Percentiles rank a stretch among this genome's conserved stretches.
Conservation (phyloP, 2,888 invertebrate species). For the Drosophila multiciliata region DNA sequence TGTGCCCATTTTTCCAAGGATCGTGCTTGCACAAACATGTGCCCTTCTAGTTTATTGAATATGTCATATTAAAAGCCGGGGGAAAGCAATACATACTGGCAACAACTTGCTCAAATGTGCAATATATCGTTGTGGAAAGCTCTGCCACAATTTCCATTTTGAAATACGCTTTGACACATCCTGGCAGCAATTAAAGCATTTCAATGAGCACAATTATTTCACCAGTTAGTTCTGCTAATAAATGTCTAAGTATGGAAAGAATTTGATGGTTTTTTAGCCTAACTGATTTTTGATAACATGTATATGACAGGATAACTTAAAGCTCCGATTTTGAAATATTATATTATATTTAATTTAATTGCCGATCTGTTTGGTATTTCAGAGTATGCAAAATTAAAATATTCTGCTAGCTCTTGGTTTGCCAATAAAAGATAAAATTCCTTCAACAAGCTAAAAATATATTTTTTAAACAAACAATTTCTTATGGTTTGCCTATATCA, state of each 20-base stretch:
- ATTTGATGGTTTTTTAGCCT: not conserved
- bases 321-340: no score
- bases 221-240: not conserved
- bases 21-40: constrained; percentile 47
- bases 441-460: no score
- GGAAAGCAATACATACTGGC: constrained; percentile 32
- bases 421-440: no score
- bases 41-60: constrained; percentile 56
- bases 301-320: not conserved
- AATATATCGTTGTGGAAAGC: constrained; percentile 17
- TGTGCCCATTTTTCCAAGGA: constrained; percentile 38
- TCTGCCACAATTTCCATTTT: not conserved
- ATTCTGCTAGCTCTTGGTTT: no score
- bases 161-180: constrained; percentile 6
- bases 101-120: constrained; percentile 55
- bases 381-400: no score
- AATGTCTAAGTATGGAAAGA: not conserved
- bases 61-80: constrained; percentile 24
- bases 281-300: no score
- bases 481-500: not conserved
- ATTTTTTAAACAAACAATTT: not conserved
- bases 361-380: not conserved
- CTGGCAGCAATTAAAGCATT: not conserved
- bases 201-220: not conserved
- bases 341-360: not conserved